phyloP scores from a whole-genome alignment of 2,113 vertebrate genomes.

The Coryphaenoides rupestris region DNA sequence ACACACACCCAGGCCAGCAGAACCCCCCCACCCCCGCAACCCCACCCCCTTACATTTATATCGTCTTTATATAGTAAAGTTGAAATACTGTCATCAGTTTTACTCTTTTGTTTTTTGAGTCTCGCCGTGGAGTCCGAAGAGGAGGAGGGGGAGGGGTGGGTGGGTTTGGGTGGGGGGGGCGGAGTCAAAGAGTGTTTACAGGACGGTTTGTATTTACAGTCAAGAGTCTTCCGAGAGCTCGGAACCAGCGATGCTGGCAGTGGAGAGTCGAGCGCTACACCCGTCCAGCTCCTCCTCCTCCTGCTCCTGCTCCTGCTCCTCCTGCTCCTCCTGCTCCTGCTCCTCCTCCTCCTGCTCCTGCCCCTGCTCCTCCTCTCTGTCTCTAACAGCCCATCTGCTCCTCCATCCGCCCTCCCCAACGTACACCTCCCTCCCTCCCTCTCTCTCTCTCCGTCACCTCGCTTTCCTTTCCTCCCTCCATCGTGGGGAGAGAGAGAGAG shows the following conservation, averaged over 20 bases:
- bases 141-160: too few relatives aligned
- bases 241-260: too few relatives aligned
- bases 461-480: constrained; percentile 15
- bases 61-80: constrained; percentile 16
- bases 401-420: constrained; percentile 39
- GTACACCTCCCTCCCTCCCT: constrained; percentile 7
- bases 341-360: constrained; percentile 34
- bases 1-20: neutral
- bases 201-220: constrained; percentile 7
- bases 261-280: too few relatives aligned
- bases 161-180: too few relatives aligned
- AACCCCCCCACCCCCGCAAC: neutral
- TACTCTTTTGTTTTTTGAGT: constrained; percentile 18
- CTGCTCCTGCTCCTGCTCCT: too few relatives aligned
- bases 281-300: too few relatives aligned
- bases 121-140: constrained; percentile 15
- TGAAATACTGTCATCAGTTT: constrained; percentile 11
- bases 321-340: too few relatives aligned
- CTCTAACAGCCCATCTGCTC: constrained; percentile 11
- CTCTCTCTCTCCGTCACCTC: constrained; percentile 14
- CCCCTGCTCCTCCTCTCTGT: too few relatives aligned
- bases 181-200: too few relatives aligned
- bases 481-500: constrained; percentile 41
- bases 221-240: neutral
- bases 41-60: neutral